phyloP scores from a whole-genome alignment of 1,140 invertebrate species.

The Marisa cornuarietis region DNA sequence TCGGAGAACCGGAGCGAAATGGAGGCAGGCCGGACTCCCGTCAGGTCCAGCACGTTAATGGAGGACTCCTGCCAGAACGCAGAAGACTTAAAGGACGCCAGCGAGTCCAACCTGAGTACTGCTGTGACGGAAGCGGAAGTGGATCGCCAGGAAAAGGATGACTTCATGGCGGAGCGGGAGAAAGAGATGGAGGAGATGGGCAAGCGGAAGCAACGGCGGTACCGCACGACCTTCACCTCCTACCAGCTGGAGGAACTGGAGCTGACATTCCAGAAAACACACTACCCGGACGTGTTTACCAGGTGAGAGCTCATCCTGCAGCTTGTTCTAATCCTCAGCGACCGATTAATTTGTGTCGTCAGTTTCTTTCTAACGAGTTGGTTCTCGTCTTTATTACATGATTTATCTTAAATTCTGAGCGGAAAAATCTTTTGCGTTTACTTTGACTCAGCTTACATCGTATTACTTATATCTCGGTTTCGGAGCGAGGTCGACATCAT shows the following conservation, averaged over 20 bases:
- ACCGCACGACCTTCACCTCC: conserved; percentile 62
- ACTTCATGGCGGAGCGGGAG: conserved; percentile 26
- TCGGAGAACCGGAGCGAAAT: background rate
- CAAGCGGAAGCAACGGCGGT: conserved; percentile 54
- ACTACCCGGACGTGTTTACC: conserved; percentile 63
- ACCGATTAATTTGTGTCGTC: too few relatives aligned
- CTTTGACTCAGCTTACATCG: too few relatives aligned
- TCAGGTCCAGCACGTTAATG: background rate
- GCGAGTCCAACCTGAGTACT: background rate
- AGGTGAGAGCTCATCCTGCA: conserved; percentile 29
- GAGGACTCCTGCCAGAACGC: background rate
- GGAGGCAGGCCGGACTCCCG: background rate
- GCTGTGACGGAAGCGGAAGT: background rate
- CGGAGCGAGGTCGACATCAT: too few relatives aligned
- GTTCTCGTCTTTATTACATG: too few relatives aligned
- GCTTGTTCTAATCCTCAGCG: too few relatives aligned
- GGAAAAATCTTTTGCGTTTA: too few relatives aligned
- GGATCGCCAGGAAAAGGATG: conserved; percentile 10
- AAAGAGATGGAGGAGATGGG: conserved; percentile 46
- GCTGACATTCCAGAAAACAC: conserved; percentile 60
- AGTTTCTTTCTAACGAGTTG: too few relatives aligned
- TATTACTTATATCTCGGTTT: too few relatives aligned
- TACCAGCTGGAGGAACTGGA: conserved; percentile 62
- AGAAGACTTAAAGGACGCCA: background rate
- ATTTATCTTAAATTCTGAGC: too few relatives aligned